phyloP scores from a whole-genome alignment of 2,113 vertebrate genomes.

The Shinisaurus crocodilurus region DNA sequence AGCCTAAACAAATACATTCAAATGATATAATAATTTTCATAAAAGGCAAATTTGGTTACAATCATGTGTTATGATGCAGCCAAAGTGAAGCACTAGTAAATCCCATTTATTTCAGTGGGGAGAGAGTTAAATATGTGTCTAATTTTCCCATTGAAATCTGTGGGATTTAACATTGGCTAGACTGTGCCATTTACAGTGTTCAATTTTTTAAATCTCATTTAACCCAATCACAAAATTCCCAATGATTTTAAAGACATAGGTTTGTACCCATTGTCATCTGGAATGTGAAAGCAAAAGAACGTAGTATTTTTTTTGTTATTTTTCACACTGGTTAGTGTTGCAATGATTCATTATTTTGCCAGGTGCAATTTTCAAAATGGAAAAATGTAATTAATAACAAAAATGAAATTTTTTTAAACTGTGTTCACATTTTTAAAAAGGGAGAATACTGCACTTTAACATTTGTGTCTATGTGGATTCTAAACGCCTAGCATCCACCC shows the following conservation, averaged over 20 bases:
- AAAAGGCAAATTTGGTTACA: neutral
- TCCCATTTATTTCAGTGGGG: neutral
- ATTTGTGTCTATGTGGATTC: neutral
- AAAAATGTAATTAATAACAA: slow-evolving; percentile 15
- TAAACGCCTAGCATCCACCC: slow-evolving; percentile 20
- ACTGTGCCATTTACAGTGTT: neutral
- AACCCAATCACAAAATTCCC: neutral
- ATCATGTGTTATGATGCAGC: neutral
- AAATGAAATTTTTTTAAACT: slow-evolving; percentile 35
- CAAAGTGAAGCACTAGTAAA: neutral
- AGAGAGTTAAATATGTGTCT: neutral
- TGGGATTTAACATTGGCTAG: neutral
- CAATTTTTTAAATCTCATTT: neutral
- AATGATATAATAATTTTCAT: neutral
- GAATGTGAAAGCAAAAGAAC: slow-evolving; percentile 22
- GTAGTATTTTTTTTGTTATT: neutral
- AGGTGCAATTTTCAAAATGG: slow-evolving; percentile 8
- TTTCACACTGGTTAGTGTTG: neutral
- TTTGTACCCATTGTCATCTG: neutral
- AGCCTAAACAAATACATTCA: neutral
- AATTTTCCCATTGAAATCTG: neutral
- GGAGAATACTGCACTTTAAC: slow-evolving; percentile 37
- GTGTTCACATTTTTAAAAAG: slow-evolving; percentile 39
- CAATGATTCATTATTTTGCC: neutral
- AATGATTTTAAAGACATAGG: neutral